Evolutionary conservation across 2,113 vertebrate genomes (phyloP), one percentile per base, ranked within the genome.

Genomic region (Apodemus sylvaticus): DNA sequence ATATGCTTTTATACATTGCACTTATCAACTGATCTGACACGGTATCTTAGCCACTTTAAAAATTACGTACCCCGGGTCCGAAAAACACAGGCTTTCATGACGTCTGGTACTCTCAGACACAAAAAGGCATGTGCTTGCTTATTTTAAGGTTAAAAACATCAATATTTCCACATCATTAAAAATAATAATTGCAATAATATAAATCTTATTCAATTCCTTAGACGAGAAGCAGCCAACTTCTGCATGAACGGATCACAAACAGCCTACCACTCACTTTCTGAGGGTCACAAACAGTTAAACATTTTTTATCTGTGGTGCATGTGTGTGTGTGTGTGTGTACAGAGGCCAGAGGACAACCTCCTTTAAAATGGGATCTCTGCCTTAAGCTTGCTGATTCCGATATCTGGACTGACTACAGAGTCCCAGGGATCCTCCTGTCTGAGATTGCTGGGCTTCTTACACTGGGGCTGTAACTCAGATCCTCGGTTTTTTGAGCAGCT

Each of bases 21-120:
- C 89, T 97, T 97, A 97, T 97, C 97, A 96, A 96, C 79, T 89
- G 91, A 97, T 97, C 95, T 96, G 96, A 97, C 96, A 94, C 3
- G 58, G 77, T 97, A 96, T 97, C 96, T 95, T 92, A 93, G 94
- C 89, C 95, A 96, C 96, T 96, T 97, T 96, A 95, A 95, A 98
- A 97, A 97, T 97, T 97, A 95, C 93, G 90, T 95, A 51, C 55
- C 24, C 82, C 82, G 36, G 86, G 95, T 91, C 95, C 76, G 95
- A 96, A 97, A 97, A 96, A 96, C 82, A 92, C 24, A 94, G 70
- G 62, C 88, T 95, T 94, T 86, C 53, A 86, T 86, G 86, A 91
- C 73, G 94, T 96, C 77, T 96, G 96, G 92, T 60, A 51, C 94
- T 95, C 93, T 64, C 70, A 0, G 34, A 93, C 95, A 94, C 91